Base-by-base conservation (phyloP, 2,797 vertebrate species). In the Parambassis ranga region DNA sequence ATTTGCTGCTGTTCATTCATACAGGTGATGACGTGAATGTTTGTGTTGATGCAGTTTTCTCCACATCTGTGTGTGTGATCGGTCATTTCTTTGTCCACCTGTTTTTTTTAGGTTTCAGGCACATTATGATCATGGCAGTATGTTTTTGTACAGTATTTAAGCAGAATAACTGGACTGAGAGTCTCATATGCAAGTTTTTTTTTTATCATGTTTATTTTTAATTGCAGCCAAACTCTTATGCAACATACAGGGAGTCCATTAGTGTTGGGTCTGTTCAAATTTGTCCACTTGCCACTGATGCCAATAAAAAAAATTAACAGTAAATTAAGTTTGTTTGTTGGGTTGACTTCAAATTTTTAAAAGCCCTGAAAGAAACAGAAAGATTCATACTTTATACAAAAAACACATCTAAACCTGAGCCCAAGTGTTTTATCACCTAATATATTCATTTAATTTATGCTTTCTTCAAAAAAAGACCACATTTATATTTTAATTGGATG, bases 231-330 rank as follows among this genome's bases (percentile, higher is more conserved):
- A 85, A 79, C 38, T 69, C 48, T 79, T 76, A 83, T 85, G 79
- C 77, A 86, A 83, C n/a, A 28, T 23, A 61, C 69, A 55, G 44
- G 60, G 59, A 81, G 51, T 62, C n/a, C n/a, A n/a, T n/a, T n/a
- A n/a, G n/a, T 65, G 30, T 46, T 57, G 73, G 36, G 66, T 81
- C 52, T 56, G 33, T 60, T 75, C 7, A 30, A 22, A 31, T 59
- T 41, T 79, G 39, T 77, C 62, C 10, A 59, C 62, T 75, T 32
- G 57, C 63, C 73, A 83, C 75, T 74, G 83, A 89, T 81, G 82
- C 84, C 80, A 89, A 85, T 89, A 89, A 89, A 88, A 58, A 86
- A 55, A 65, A 81, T 75, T 58, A 69, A 72, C 57, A 52, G n/a
- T 58, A 3, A 28, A n/a, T n/a, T n/a, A 50, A 15, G 8, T n/a